Evolutionary conservation across 1,140 invertebrate genomes (phyloP), one percentile per base, ranked within the genome.

Genomic region (Capitella teleta): DNA sequence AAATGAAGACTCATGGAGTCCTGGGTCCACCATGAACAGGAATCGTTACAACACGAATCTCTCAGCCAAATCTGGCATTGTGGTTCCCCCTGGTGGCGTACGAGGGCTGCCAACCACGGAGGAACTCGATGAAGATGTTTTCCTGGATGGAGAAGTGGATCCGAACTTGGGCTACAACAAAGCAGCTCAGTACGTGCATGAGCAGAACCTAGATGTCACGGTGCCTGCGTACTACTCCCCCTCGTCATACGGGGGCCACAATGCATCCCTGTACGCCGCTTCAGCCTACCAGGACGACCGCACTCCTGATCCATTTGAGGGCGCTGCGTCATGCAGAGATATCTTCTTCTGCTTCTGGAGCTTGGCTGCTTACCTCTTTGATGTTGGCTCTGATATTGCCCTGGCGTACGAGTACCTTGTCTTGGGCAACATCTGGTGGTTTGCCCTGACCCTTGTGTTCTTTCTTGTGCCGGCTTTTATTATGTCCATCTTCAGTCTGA

Each of bases 401-500:
- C 49, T 64, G 1, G 57, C 61, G 4, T 26, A 41, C 18, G 19
- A 53, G 16, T 57, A 65, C 47, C 62, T 55, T 34, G 14, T 24
- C 5, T 53, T 53, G 44, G 42, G 49, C 1, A 46, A 62, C 40
- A 52, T 36, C 14, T 60, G 53, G 48, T 61, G 55, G 50, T 67
- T 63, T 53, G 52, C 43, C n/a, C 48, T 67, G 23, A 67, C 65
- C 8, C 30, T 61, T 8, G 34, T 37, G 6, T 67, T 67, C 28
- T 55, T 67, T 16, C 32, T 61, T 23, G 25, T 67, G 8, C 65
- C 65, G 18, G 55, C 61, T 18, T 30, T 67, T 1, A 51, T 61
- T 14, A 64, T 59, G 57, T 63, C 65, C 6, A 56, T 55, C 12
- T 62, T 67, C 41, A 63, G 58, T 34, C 36, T 67, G 3, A 30